Conservation (phyloP, 2,888 invertebrate species). For the Hydroisotoma schaefferi region DNA sequence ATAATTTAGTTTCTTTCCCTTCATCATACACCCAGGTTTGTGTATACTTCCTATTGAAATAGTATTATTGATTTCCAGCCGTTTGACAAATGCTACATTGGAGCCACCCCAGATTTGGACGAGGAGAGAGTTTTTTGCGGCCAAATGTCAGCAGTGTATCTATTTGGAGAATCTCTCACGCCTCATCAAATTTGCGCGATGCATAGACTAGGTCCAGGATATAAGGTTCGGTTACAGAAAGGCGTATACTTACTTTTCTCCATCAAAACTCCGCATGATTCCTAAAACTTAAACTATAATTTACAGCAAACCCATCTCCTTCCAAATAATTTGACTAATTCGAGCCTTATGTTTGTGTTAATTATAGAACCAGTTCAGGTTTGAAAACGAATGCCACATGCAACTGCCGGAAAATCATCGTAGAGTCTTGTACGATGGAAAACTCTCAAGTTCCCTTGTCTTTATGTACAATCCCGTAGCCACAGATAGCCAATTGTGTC, state of each 20-base stretch:
- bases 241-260: neutral
- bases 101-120: constrained; percentile 93
- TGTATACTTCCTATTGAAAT: no score
- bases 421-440: constrained; percentile 93
- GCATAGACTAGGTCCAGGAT: constrained; percentile 96
- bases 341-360: constrained; percentile 52
- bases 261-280: neutral
- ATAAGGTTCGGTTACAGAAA: constrained; percentile 72
- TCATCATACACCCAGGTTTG: no score
- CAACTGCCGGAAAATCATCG: constrained; percentile 70
- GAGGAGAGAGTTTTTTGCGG: constrained; percentile 98
- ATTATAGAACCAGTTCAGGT: constrained; percentile 98
- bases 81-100: constrained; percentile 99
- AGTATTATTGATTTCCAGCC: constrained; percentile 62
- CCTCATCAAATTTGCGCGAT: constrained; percentile 98
- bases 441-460: constrained; percentile 91
- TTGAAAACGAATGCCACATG: constrained; percentile 98
- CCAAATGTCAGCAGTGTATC: constrained; percentile 98
- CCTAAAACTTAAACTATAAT: neutral
- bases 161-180: constrained; percentile 95
- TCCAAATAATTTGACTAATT: no score
- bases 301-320: no score
- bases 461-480: constrained; percentile 99
- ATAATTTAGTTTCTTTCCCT: no score
- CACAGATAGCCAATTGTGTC: constrained; percentile 92